Conservation (phyloP, 1,140 invertebrate species). For the Saxidomus purpurata region DNA sequence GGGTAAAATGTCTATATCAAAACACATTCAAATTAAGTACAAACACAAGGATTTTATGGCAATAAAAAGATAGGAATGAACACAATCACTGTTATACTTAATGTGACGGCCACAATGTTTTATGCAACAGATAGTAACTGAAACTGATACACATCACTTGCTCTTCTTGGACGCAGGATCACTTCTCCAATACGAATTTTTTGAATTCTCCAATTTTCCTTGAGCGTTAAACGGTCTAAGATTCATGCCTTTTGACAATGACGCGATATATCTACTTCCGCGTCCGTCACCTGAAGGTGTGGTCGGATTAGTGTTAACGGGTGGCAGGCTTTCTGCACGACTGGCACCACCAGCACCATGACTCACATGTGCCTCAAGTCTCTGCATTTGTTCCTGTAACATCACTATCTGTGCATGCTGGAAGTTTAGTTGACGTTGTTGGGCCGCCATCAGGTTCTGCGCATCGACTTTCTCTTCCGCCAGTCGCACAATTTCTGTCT, state of each 20-base stretch:
- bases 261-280: constrained; percentile 48
- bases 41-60: too few relatives aligned
- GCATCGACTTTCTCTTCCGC: constrained; percentile 69
- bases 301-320: constrained; percentile 47
- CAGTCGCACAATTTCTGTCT: constrained; percentile 67
- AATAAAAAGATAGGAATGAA: too few relatives aligned
- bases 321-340: constrained; percentile 37
- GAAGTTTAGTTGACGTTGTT: constrained; percentile 73
- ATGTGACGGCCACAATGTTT: background rate
- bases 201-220: constrained; percentile 73
- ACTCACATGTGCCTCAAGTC: constrained; percentile 63
- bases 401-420: constrained; percentile 74
- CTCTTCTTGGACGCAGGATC: constrained; percentile 47
- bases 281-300: constrained; percentile 54
- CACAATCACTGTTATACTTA: constrained; percentile 29
- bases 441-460: constrained; percentile 61
- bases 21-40: too few relatives aligned
- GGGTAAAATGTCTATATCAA: too few relatives aligned
- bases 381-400: constrained; percentile 72
- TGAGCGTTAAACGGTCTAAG: constrained; percentile 69
- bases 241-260: constrained; percentile 51
- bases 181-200: constrained; percentile 71
- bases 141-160: constrained; percentile 10
- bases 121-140: background rate
- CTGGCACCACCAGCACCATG: constrained; percentile 33